Conservation (phyloP, 1,140 invertebrate genomes). For the Adelges cooleyi region DNA sequence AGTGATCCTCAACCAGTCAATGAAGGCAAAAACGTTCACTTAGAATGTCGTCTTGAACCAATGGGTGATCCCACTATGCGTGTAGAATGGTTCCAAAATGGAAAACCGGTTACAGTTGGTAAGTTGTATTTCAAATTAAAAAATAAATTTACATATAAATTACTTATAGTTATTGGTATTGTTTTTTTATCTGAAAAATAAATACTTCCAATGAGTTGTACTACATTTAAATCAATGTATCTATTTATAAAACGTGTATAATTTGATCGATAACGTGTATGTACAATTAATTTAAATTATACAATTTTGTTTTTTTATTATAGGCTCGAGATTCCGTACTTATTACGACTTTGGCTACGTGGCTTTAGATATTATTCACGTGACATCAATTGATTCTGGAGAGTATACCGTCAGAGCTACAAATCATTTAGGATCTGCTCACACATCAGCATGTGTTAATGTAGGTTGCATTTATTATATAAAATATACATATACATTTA, state of each 20-base stretch:
- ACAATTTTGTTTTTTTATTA: neutral
- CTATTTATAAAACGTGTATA: too few relatives aligned
- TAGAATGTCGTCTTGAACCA: conserved; percentile 80
- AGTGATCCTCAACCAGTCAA: conserved; percentile 67
- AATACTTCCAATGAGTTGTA: too few relatives aligned
- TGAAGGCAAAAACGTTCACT: conserved; percentile 83
- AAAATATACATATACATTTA: neutral
- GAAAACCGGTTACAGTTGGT: conserved; percentile 70
- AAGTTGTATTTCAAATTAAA: conserved; percentile 29
- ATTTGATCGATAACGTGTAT: neutral
- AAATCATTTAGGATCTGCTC: conserved; percentile 82
- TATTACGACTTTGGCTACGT: conserved; percentile 92
- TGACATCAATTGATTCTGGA: conserved; percentile 78
- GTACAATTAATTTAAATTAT: neutral
- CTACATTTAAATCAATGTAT: too few relatives aligned
- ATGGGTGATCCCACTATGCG: conserved; percentile 92
- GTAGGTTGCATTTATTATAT: conserved; percentile 39
- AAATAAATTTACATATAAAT: neutral
- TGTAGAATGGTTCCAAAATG: conserved; percentile 92
- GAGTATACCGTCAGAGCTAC: conserved; percentile 86
- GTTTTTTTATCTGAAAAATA: neutral
- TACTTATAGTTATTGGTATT: neutral
- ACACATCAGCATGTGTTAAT: conserved; percentile 78
- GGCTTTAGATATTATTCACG: conserved; percentile 77
- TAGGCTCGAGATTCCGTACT: conserved; percentile 75